phyloP scores from a whole-genome alignment of 1,140 invertebrate species.

The Manduca sexta region DNA sequence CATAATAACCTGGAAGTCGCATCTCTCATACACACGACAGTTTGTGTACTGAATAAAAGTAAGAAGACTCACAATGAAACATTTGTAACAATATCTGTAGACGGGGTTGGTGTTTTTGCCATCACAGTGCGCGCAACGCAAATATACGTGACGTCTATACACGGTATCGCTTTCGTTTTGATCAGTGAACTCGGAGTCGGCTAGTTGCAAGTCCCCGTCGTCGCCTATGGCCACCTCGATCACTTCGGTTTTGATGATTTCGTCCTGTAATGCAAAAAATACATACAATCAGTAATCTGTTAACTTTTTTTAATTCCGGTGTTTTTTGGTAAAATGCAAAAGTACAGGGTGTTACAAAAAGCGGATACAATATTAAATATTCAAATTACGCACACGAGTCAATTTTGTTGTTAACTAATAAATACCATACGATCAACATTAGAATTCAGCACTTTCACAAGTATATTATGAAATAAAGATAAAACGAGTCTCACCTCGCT shows the following conservation, averaged over 20 bases:
- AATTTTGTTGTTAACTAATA: no score
- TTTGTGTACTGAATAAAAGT: no score
- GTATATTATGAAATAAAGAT: neutral
- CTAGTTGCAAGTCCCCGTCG: constrained; percentile 54
- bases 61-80: constrained; percentile 73
- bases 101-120: constrained; percentile 76
- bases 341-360: no score
- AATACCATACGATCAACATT: no score
- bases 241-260: constrained; percentile 57
- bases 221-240: constrained; percentile 46
- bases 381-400: no score
- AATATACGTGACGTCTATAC: constrained; percentile 70
- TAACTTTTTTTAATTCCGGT: no score
- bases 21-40: no score
- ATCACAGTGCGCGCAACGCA: constrained; percentile 77
- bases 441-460: no score
- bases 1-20: no score
- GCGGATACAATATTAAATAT: no score
- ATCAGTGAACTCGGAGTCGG: constrained; percentile 74
- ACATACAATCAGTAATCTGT: no score
- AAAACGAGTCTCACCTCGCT: constrained; percentile 49
- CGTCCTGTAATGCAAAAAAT: constrained; percentile 39
- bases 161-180: constrained; percentile 71
- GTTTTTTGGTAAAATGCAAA: no score
- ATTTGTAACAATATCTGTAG: constrained; percentile 79